Conservation (phyloP, 2,797 vertebrate genomes). For the Emys orbicularis region DNA sequence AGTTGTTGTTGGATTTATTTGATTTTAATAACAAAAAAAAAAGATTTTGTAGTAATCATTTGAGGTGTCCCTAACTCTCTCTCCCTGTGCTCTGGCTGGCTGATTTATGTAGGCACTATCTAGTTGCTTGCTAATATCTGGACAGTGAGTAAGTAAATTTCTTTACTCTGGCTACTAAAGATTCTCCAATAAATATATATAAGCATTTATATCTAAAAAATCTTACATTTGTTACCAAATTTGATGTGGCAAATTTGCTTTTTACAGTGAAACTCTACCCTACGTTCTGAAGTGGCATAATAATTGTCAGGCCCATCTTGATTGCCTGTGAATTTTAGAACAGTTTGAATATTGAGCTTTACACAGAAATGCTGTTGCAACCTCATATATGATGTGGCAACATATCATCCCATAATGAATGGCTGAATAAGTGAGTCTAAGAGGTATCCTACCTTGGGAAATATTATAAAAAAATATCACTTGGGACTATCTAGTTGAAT, state of each 20-base stretch:
- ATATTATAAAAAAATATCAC: background rate
- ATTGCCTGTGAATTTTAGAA: background rate
- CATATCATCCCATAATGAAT: background rate
- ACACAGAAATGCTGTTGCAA: background rate
- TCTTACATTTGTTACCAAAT: accelerated
- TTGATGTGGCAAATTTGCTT: background rate
- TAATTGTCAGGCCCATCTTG: background rate
- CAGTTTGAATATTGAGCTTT: background rate
- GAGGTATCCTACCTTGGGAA: background rate
- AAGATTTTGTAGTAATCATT: background rate
- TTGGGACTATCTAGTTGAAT: background rate
- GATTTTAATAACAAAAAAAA: background rate
- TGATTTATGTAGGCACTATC: background rate
- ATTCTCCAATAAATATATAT: background rate
- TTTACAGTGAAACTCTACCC: background rate
- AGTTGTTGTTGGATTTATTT: background rate
- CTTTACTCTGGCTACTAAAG: background rate
- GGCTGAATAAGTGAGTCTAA: background rate
- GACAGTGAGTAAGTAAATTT: background rate
- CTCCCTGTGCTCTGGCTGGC: background rate
- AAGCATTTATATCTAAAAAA: background rate
- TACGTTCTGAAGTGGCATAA: background rate
- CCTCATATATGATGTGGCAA: background rate
- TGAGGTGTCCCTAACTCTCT: background rate
- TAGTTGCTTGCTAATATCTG: background rate